Percentiles rank a stretch among this genome's conserved stretches.
These are phyloP conservation scores for Psilopogon haemacephalus DNA, from an alignment of 2,113 vertebrate genomes.

Conservation along the genomic window DNA sequence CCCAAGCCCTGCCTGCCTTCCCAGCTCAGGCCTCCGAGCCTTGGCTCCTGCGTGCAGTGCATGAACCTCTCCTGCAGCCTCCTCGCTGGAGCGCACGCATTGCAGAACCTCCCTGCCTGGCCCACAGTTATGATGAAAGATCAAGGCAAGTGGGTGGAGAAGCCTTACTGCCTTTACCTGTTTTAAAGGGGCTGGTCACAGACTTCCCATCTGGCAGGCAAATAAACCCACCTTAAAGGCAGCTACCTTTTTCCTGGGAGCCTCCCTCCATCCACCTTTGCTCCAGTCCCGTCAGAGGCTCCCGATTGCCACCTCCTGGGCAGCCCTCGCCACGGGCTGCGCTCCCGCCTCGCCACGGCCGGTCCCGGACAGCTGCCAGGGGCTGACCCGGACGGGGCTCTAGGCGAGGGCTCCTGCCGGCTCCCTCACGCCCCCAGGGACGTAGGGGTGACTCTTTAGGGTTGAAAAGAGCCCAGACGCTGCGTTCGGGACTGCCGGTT, in stretches of 20 bases:
- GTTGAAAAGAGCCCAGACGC: accelerated
- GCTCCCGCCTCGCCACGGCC: too few relatives aligned
- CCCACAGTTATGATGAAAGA: slow-evolving; percentile 66
- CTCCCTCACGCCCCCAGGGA: neutral
- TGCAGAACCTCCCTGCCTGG: slow-evolving; percentile 57
- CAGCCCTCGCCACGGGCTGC: neutral
- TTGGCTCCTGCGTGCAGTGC: neutral
- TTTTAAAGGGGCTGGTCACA: slow-evolving; percentile 66
- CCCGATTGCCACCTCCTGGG: slow-evolving; percentile 53
- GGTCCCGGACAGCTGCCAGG: neutral
- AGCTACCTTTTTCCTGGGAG: slow-evolving; percentile 54
- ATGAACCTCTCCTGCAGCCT: slow-evolving; percentile 30
- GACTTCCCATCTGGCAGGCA: slow-evolving; percentile 70
- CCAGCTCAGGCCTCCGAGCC: neutral
- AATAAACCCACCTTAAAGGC: slow-evolving; percentile 69
- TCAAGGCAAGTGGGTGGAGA: slow-evolving; percentile 62
- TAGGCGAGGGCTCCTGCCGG: neutral
- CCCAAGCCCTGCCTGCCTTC: neutral
- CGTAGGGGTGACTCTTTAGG: accelerated
- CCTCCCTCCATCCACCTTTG: slow-evolving; percentile 65
- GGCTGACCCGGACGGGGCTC: too few relatives aligned
- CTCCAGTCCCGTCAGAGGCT: slow-evolving; percentile 32
- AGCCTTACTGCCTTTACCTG: slow-evolving; percentile 67
- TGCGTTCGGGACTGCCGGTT: accelerated
- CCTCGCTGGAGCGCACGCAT: slow-evolving; percentile 35